Evolutionary conservation across 1,140 invertebrate genomes (phyloP).

Genomic region (Trachelipus rathkii): DNA sequence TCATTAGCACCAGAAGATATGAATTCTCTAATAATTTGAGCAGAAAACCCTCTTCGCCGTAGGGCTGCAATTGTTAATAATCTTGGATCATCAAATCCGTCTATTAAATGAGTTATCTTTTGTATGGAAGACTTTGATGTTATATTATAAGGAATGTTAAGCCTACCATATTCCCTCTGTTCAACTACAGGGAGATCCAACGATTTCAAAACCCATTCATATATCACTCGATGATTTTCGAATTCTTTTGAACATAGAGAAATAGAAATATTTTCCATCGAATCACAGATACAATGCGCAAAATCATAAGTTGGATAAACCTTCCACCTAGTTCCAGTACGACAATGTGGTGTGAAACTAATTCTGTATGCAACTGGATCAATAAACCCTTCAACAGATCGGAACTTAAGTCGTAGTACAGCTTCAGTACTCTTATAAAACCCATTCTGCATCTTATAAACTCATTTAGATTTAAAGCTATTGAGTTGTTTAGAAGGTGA

Average conservation of each 20-base stretch:
- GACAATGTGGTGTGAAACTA: slow-evolving; percentile 19
- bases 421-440: slow-evolving; percentile 24
- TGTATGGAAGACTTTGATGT: slow-evolving; percentile 26
- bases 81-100: slow-evolving; percentile 31
- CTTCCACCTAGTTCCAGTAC: slow-evolving; percentile 25
- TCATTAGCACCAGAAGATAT: slow-evolving; percentile 20
- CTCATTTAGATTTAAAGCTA: slow-evolving; percentile 23
- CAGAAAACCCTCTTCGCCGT: slow-evolving; percentile 29
- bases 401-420: slow-evolving; percentile 22
- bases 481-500: slow-evolving; percentile 26
- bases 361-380: slow-evolving; percentile 37
- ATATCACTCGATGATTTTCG: slow-evolving; percentile 30
- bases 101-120: background rate
- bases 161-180: slow-evolving; percentile 29
- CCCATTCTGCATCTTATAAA: slow-evolving; percentile 25
- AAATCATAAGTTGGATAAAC: slow-evolving; percentile 43
- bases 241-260: slow-evolving; percentile 41
- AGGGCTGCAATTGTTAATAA: slow-evolving; percentile 32
- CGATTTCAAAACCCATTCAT: slow-evolving; percentile 34
- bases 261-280: slow-evolving; percentile 34
- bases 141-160: slow-evolving; percentile 25
- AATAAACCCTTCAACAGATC: slow-evolving; percentile 23
- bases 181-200: slow-evolving; percentile 21
- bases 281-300: slow-evolving; percentile 33
- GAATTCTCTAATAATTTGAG: slow-evolving; percentile 24